A percentile compares a stretch with the other conserved stretches of the same genome.
phyloP scores from a whole-genome alignment of 1,140 invertebrate genomes.

The Calliphora vicina region DNA sequence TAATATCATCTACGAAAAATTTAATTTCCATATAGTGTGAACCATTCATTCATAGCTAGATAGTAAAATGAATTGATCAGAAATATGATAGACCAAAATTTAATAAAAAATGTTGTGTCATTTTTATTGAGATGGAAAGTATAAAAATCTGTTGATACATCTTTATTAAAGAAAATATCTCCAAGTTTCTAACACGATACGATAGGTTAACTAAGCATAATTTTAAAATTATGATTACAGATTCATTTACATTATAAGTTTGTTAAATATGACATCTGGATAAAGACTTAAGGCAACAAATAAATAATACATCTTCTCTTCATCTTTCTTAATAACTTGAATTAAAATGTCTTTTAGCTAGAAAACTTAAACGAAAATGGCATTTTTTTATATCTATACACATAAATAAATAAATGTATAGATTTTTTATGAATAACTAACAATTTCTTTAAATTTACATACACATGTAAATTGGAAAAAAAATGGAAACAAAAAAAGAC shows the following conservation, averaged over 20 bases:
- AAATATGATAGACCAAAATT: too few relatives aligned
- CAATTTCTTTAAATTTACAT: neutral
- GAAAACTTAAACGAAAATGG: too few relatives aligned
- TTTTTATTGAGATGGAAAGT: too few relatives aligned
- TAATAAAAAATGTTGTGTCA: too few relatives aligned
- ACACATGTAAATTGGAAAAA: neutral
- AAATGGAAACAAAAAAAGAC: neutral
- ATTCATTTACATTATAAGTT: neutral
- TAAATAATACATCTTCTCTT: neutral
- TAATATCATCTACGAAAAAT: too few relatives aligned
- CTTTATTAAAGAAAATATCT: too few relatives aligned
- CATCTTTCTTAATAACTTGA: neutral
- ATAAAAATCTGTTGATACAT: too few relatives aligned
- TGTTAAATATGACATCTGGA: neutral
- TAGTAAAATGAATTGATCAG: too few relatives aligned
- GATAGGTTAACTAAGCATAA: neutral
- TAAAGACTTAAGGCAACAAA: neutral
- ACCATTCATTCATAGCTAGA: too few relatives aligned
- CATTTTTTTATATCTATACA: too few relatives aligned
- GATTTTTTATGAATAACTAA: neutral
- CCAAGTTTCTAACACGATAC: too few relatives aligned
- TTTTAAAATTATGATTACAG: neutral
- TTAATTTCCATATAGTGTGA: too few relatives aligned
- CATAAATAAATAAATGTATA: neutral
- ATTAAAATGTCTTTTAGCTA: neutral